Evolutionary conservation across 2,888 invertebrate species (phyloP), one percentile per base, ranked within the genome.

Genomic region (Tetragonisca angustula): DNA sequence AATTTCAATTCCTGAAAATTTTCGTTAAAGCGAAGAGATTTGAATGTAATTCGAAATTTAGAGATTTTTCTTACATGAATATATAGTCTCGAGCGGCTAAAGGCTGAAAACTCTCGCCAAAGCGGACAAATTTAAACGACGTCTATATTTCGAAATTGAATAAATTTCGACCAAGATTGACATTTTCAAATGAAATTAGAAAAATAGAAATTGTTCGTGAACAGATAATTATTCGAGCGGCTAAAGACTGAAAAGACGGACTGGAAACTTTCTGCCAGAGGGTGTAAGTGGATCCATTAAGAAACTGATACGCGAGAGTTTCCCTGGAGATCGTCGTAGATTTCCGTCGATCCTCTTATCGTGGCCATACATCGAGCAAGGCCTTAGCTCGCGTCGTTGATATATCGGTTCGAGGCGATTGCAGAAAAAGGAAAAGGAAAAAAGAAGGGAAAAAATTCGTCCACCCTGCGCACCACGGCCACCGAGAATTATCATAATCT

Each of bases 401-500:
- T 81, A 72, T 76, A 86, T 83, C 84, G 82, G 36, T 11, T 32
- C 11, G 15, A 21, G 21, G 19, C 61, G 59, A 79, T 65, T 69
- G 17, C 43, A 52, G n/a, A 13, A 15, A 13, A 15, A 32, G 62
- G 54, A 70, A 67, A 70, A 77, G 76, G 77, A 52, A 19, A 52
- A 0, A 52, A 52, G 19, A 21, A 52, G 3, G 9, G 9, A 17
- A 27, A 27, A 61, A 61, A 61, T 52, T 24, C 79, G 78, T 67
- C 64, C 67, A 70, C 71, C 80, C 64, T 68, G 81, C 27, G 49
- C 76, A 68, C 68, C 76, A 68, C 68, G 77, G 76, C 77, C 86
- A 77, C 86, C 71, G 85, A 72, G 86, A 90, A 91, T 92, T 92
- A 92, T 92, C 91, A 90, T 93, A 92, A 93, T 92, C 91, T 91